Conservation (phyloP, 2,888 invertebrate genomes). For the Apantesis nais region DNA sequence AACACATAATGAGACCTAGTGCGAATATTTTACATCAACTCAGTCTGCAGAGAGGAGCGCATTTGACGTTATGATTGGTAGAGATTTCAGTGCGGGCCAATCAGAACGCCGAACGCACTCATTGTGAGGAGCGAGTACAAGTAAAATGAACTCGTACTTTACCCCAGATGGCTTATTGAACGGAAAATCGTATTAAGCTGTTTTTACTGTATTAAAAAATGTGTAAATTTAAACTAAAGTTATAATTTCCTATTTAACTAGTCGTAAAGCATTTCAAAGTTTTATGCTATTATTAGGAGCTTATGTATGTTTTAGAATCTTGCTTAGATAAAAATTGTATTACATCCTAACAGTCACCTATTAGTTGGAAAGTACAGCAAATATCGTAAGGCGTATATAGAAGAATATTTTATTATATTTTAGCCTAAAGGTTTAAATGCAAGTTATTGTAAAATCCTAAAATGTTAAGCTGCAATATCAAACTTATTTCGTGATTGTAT, state of each 20-base stretch:
- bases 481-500: slow-evolving; percentile 8
- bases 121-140: too few relatives aligned
- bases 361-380: background rate
- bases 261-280: slow-evolving; percentile 6
- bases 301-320: slow-evolving; percentile 1
- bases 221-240: background rate
- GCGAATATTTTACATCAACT: too few relatives aligned
- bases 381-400: background rate
- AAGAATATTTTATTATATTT: background rate
- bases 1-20: too few relatives aligned
- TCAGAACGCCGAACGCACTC: too few relatives aligned
- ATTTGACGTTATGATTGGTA: too few relatives aligned
- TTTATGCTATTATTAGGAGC: background rate
- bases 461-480: background rate
- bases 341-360: background rate
- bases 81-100: too few relatives aligned
- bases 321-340: background rate
- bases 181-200: background rate
- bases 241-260: slow-evolving; percentile 6
- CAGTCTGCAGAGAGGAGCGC: too few relatives aligned
- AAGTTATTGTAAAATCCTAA: background rate
- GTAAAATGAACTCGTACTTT: too few relatives aligned
- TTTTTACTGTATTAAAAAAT: background rate
- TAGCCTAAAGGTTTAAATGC: too few relatives aligned
- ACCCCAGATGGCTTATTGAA: too few relatives aligned